Evolutionary conservation across 2,113 vertebrate species (phyloP), one percentile per base, ranked within the genome.

Genomic region (Ptilonorhynchus violaceus): DNA sequence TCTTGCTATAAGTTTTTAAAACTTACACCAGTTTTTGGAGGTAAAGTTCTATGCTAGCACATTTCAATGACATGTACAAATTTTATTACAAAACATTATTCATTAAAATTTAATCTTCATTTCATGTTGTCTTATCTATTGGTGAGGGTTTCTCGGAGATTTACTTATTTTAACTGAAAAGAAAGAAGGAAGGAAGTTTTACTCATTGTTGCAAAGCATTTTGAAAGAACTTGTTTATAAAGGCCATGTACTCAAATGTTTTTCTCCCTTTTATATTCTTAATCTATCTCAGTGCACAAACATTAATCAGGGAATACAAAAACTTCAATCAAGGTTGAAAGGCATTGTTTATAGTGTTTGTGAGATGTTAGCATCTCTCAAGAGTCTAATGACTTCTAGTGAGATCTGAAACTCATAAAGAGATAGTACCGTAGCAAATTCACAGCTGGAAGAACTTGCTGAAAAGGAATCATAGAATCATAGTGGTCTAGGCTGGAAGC

Each of bases 251-350:
- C 85, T 89, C 35, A 85, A 77, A 93, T 64, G 9, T 30, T 66
- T 88, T 42, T 55, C 62, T 70, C 42, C 22, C 35, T 90, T 95
- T 73, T 85, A 67, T 88, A 87, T 82, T 91, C 33, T 68, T 96
- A 85, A 93, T 92, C 53, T 78, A 95, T 92, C 56, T 94, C 59
- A 75, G 42, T 44, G 19, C 91, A 89, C 46, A 96, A 88, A 67
- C 13, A 85, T 94, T 95, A 96, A 96, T 97, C 96, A 97, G 68
- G 93, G 79, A 97, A 89, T 53, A 93, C 21, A 96, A 87, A 88
- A 44, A 73, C n/a, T 67, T 17, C 50, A 90, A 79, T 94, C 52
- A 95, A 95, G 47, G 27, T 76, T 95, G 66, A 92, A 80, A 96
- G 33, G 20, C 11, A 63, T 84, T 96, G 55, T 85, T 97, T 94